Conservation (phyloP, 2,113 vertebrate genomes). For the Myotis yumanensis region DNA sequence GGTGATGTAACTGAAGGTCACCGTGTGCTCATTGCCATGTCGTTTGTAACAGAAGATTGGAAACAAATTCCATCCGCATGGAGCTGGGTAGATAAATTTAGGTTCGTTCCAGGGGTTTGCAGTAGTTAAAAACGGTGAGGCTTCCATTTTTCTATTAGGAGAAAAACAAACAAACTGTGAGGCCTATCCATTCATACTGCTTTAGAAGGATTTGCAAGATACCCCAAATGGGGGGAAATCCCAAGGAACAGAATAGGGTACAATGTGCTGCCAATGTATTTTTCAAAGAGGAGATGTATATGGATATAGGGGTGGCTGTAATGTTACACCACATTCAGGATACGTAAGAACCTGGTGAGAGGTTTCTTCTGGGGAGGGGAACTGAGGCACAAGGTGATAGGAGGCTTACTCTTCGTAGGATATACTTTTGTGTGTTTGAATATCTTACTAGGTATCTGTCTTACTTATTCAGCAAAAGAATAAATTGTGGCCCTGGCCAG, state of each 20-base stretch:
- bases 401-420: not conserved
- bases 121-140: not conserved
- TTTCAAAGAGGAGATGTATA: not conserved
- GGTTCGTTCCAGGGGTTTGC: not conserved
- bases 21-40: not conserved
- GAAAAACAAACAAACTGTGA: not conserved
- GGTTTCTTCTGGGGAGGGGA: not conserved
- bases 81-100: not conserved
- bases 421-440: not conserved
- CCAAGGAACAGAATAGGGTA: not conserved
- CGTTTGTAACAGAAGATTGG: conserved; percentile 32
- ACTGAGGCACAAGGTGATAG: not conserved
- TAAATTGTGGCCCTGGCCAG: no score
- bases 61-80: not conserved
- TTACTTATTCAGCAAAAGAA: not conserved
- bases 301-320: not conserved
- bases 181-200: not conserved
- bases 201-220: not conserved
- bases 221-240: not conserved
- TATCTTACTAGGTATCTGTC: not conserved
- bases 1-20: not conserved
- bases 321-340: not conserved
- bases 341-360: not conserved
- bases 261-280: not conserved
- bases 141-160: not conserved